Evolutionary conservation across 2,888 invertebrate genomes (phyloP), one percentile per base, ranked within the genome.

Genomic region (Cistogaster globosa): DNA sequence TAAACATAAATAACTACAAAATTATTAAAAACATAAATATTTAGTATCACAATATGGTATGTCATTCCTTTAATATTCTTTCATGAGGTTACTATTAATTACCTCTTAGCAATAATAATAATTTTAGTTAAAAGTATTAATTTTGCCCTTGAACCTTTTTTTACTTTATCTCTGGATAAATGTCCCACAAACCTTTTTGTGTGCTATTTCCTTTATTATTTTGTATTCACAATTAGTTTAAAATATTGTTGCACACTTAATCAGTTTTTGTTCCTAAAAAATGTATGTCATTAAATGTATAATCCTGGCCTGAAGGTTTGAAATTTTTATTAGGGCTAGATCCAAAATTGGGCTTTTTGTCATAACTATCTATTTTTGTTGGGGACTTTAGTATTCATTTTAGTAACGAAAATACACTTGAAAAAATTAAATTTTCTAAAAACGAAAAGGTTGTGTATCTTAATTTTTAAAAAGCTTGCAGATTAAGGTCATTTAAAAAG

Each of bases 231-330:
- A 42, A 12, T 12, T 42, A 12, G 12, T 42, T 42, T 0, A 4
- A 42, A 42, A 12, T 42, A 42, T 7, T 42, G 12, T 42, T 42
- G 12, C 4, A 42, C 12, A 42, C 12, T 81, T 62, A 81, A 81
- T 75, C 51, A 57, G 36, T n/a, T 58, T 71, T 58, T 72, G 65
- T 67, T 26, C 18, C 36, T n/a, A n/a, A n/a, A 26, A 26, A 7
- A 74, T 83, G 69, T 79, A 53, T 79, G 75, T 67, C 79, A 84
- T 84, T 75, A 69, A 58, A 48, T 48, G 53, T 71, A n/a, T 48
- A 75, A 71, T 36, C 75, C 12, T 63, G 68, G 74, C 85, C 82
- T 69, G 78, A 85, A 82, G 84, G 76, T 68, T 55, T 32, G 0
- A 36, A 32, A 53, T 55, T 77, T 74, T 67, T 48, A 48, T 65